phyloP scores from a whole-genome alignment of 2,888 invertebrate genomes.

The Celastrina argiolus region DNA sequence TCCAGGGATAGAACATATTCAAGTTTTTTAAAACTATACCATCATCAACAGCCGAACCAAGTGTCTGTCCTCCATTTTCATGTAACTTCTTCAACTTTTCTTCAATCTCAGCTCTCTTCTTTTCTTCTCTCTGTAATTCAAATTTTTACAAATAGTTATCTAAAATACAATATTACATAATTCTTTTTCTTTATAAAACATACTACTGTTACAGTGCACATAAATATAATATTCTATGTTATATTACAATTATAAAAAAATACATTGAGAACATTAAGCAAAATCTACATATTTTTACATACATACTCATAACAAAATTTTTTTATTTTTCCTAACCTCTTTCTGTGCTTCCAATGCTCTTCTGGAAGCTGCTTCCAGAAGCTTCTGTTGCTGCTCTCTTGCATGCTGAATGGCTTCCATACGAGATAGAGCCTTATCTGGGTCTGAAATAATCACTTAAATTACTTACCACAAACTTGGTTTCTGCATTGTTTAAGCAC shows the following conservation, averaged over 20 bases:
- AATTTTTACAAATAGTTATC: no score
- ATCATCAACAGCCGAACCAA: constrained; percentile 14
- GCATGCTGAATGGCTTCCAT: constrained; percentile 60
- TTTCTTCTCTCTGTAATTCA: constrained; percentile 22
- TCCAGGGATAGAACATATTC: no score
- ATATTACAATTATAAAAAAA: no score
- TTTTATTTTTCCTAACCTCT: constrained; percentile 43
- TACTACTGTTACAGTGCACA: no score
- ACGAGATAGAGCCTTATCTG: constrained; percentile 50
- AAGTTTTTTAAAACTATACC: background rate
- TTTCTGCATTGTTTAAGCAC: no score
- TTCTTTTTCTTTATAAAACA: no score
- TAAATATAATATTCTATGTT: no score
- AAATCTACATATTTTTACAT: background rate
- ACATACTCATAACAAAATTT: background rate
- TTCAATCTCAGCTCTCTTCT: constrained; percentile 21
- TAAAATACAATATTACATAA: no score
- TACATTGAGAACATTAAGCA: background rate
- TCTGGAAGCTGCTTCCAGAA: constrained; percentile 47
- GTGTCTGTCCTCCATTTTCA: constrained; percentile 6
- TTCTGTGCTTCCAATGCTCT: constrained; percentile 47
- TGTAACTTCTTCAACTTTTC: constrained; percentile 21
- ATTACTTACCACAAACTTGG: background rate
- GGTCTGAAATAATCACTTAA: constrained; percentile 44
- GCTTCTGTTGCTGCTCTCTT: constrained; percentile 52